Evolutionary conservation across 1,140 invertebrate genomes (phyloP), one percentile per base, ranked within the genome.

Genomic region (Protaetia brevitarsis): DNA sequence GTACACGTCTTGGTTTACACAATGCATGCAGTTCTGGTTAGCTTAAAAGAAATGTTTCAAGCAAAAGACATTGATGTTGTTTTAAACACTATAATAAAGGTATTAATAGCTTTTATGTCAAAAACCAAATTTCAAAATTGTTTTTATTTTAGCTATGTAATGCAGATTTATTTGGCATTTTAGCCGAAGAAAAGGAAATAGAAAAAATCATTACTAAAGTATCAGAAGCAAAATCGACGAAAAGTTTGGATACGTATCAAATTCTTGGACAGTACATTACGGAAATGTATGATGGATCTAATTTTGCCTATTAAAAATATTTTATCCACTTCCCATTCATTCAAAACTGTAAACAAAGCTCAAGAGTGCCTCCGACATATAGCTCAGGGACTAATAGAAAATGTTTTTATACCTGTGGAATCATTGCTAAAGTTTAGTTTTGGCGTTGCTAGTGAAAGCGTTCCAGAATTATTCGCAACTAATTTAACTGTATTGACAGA

Each of bases 101-200:
- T 94, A 77, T 78, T 73, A 75, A 4, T 4, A 16, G 3, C 19
- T 51, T 19, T 7, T 2, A 23, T 58, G 16, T 34, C 0, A 16
- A 21, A 5, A 4, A 1, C 13, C 8, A 21, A 6, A 65, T 26
- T 36, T 67, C 26, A 63, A 37, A 30, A n/a, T 2, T 66, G 31
- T 34, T 64, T 36, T 72, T n/a, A n/a, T n/a, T 77, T 37, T 68
- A 89, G 84, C 80, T 92, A 8, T 95, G 92, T 66, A 88, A 89
- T 57, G 86, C 91, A 65, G 96, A 98, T 80, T 80, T 97, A 10
- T 97, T 97, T 79, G 94, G 94, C 0, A 82, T 87, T 34, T 82
- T 90, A 1, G 87, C 89, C 0, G 95, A 97, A 78, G 96, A 98
- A 79, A 98, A 98, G 79, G 92, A 96, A 79, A 86, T 97, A 0